Evolutionary conservation across 2,113 vertebrate species (phyloP), one percentile per base, ranked within the genome.

Genomic region (Girardinichthys multiradiatus): DNA sequence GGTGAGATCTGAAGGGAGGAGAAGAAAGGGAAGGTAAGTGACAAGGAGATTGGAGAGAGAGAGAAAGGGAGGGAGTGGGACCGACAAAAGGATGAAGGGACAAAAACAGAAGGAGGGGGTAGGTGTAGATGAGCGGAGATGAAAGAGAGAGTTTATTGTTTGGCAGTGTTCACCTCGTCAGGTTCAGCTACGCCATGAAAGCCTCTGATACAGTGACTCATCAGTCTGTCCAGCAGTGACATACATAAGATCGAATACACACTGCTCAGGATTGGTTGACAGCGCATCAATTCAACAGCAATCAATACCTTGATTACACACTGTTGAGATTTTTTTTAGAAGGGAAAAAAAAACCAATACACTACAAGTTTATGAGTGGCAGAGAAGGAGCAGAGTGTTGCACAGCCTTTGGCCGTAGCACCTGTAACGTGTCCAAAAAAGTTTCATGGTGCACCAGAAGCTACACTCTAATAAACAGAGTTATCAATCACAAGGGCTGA

Each of bases 141-240:
- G 74, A 86, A 80, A 86, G 84, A 82, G 21, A 51, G 37, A 62
- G 71, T 39, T 80, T 62, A 76, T 63, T 80, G 77, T 67, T 72
- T 63, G 73, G 70, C 76, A 48, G 54, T 27, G 8, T 79, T 79
- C 73, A 27, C 60, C 57, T 81, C 64, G 8, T 64, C 85, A 70
- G 68, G 85, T 81, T 33, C 61, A 71, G 70, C 68, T 24, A 33
- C 30, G 39, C 65, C 70, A 70, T 76, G 79, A 87, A 79, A 87
- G 81, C 24, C 24, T 42, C 42, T 63, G 57, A 76, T 10, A 77
- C 76, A 70, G 26, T 74, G 73, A 86, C 8, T 80, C 78, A 84
- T 70, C 71, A 77, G n/a, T 72, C 28, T 62, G 54, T 48, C 14
- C 28, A 3, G 26, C 4, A 19, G n/a, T 57, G 21, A 37, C 1